Percentiles rank a stretch among this genome's conserved stretches.
Conservation (phyloP, 2,797 vertebrate species). For the Gadopsis marmoratus region DNA sequence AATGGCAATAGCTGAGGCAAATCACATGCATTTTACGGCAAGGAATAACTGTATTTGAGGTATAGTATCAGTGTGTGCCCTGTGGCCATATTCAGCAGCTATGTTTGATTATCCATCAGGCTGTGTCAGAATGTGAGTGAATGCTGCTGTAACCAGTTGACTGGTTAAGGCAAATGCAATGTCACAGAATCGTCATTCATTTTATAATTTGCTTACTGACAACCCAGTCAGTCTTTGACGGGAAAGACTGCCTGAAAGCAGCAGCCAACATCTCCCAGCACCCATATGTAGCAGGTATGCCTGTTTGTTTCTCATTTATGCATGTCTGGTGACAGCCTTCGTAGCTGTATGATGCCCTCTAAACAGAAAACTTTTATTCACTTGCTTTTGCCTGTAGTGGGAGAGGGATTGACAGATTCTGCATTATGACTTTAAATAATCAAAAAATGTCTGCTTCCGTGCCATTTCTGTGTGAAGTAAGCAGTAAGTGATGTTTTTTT, state of each 20-base stretch:
- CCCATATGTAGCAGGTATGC: constrained; percentile 34
- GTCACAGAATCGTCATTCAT: constrained; percentile 62
- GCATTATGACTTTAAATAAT: constrained; percentile 47
- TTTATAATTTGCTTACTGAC: constrained; percentile 65
- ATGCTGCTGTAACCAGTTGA: constrained; percentile 52
- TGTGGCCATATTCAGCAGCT: constrained; percentile 52
- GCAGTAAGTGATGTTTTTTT: constrained; percentile 48
- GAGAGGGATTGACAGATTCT: constrained; percentile 34
- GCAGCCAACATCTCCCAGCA: constrained; percentile 55
- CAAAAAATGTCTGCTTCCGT: constrained; percentile 39
- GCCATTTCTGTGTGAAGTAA: constrained; percentile 23
- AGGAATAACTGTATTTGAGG: constrained; percentile 70
- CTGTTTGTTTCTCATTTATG: constrained; percentile 41
- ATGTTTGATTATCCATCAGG: constrained; percentile 68
- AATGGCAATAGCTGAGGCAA: constrained; percentile 76
- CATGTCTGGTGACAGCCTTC: constrained; percentile 68
- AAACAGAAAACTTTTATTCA: constrained; percentile 56
- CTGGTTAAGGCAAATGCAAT: constrained; percentile 58
- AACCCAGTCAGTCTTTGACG: constrained; percentile 61
- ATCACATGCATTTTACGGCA: constrained; percentile 74
- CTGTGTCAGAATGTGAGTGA: constrained; percentile 57
- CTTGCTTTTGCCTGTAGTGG: constrained; percentile 37
- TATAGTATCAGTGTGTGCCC: constrained; percentile 51
- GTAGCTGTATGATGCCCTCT: constrained; percentile 42
- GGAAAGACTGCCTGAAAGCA: constrained; percentile 60